These are phyloP conservation scores for Lasioglossum lativentre DNA, from an alignment of 2,888 invertebrate genomes.

Conservation along the genomic window DNA sequence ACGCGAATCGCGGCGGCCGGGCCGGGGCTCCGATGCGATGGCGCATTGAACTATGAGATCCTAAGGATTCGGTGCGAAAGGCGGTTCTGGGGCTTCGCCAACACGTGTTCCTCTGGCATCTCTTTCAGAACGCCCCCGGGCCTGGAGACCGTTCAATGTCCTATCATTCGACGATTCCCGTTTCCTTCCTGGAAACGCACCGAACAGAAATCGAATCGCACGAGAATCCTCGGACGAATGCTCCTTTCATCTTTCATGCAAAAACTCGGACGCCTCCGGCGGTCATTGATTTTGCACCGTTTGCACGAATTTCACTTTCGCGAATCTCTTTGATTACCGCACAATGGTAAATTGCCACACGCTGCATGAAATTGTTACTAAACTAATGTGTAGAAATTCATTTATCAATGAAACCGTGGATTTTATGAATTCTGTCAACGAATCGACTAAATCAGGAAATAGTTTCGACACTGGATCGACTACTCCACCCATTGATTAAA, in stretches of 20 bases:
- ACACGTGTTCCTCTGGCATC: conserved; percentile 59
- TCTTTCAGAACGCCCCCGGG: conserved; percentile 31
- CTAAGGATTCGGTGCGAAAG: conserved; percentile 62
- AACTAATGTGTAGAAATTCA: too few relatives aligned
- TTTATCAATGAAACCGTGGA: too few relatives aligned
- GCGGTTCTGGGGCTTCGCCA: conserved; percentile 61
- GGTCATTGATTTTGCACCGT: not conserved
- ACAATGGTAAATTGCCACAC: not conserved
- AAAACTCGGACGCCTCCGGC: not conserved
- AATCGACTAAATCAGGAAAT: too few relatives aligned
- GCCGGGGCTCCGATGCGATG: conserved; percentile 5
- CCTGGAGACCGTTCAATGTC: conserved; percentile 42
- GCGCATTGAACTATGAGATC: conserved; percentile 52
- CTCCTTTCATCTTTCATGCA: not conserved
- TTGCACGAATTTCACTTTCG: not conserved
- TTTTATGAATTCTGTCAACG: too few relatives aligned
- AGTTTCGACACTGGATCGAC: not conserved
- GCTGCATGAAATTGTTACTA: not conserved
- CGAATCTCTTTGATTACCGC: not conserved
- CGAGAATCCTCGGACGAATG: not conserved
- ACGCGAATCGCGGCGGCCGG: conserved; percentile 22
- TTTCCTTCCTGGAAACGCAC: not conserved
- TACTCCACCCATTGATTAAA: not conserved
- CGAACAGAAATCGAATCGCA: not conserved
- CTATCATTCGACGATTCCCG: conserved; percentile 23